Evolutionary conservation across 2,888 invertebrate genomes (phyloP), one percentile per base, ranked within the genome.

Genomic region (Philereme transversata): DNA sequence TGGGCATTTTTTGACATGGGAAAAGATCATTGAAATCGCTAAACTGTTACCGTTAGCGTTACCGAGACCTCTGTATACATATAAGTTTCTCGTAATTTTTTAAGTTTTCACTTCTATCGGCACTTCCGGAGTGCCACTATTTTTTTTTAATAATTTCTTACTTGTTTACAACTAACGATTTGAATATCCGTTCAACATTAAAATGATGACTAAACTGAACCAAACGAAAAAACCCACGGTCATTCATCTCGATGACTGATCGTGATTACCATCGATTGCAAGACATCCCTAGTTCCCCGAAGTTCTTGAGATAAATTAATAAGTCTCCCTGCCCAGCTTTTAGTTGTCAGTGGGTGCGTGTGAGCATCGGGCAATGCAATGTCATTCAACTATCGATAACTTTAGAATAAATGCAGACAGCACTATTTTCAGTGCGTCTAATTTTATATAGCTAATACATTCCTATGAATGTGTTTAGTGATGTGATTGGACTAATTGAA

Each of bases 291-390:
- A 60, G 36, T 48, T 45, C 60, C 46, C 44, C 22, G 35, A 53
- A 57, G 62, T 46, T 71, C 53, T 54, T 48, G 65, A 78, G 81
- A 82, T 84, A 83, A 81, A 81, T 80, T 75, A 75, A 77, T 77
- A 75, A 75, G 76, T 74, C 74, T 71, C 78, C 76, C 71, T 60
- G 66, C 67, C 75, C 78, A 77, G 77, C 76, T 74, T 81, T 76
- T 84, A 81, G 81, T 84, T 59, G 65, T 66, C 71, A 62, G 61
- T 59, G 59, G 62, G 63, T 69, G 73, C 68, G 76, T 69, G 72
- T 69, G 73, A 82, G 80, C 78, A 74, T 70, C 78, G 62, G 61
- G 57, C 40, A 52, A 57, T 57, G 51, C 46, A 57, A 46, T 57
- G 56, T 57, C 61, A 49, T 70, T 68, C 64, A 73, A 68, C 61